Percentiles rank a stretch among this genome's conserved stretches.
Evolutionary conservation across 2,888 invertebrate genomes (phyloP).

Genomic region (Phyto melanocephala): DNA sequence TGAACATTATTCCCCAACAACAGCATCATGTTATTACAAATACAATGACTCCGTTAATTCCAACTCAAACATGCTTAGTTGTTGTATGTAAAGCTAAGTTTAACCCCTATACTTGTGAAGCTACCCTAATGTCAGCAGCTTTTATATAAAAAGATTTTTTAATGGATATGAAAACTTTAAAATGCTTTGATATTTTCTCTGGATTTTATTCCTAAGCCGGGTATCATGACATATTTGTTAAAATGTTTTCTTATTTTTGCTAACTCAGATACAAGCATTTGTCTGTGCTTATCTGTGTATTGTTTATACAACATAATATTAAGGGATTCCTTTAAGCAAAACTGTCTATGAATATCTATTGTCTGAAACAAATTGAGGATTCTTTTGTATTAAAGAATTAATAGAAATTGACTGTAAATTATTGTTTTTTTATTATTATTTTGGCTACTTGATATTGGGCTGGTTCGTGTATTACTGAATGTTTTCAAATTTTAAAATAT

Average conservation of each 20-base stretch:
- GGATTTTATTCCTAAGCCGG: conserved; percentile 34
- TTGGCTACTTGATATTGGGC: too few species aligned
- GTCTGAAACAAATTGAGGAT: conserved; percentile 25
- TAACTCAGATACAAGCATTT: conserved; percentile 16
- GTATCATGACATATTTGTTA: conserved; percentile 44
- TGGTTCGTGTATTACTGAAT: too few species aligned
- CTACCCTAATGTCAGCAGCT: neutral
- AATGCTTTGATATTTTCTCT: conserved; percentile 54
- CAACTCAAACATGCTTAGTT: neutral
- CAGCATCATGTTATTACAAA: conserved; percentile 8
- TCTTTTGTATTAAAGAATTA: conserved; percentile 34
- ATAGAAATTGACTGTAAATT: conserved; percentile 31
- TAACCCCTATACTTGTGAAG: conserved; percentile 4
- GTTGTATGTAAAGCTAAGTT: neutral
- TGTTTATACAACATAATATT: neutral
- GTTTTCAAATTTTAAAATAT: too few species aligned
- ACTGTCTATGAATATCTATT: neutral
- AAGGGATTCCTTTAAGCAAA: neutral
- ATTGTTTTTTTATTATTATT: neutral
- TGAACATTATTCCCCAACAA: conserved; percentile 25
- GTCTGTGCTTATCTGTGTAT: neutral
- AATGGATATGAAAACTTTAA: conserved; percentile 42
- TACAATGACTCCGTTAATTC: neutral
- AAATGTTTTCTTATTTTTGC: neutral
- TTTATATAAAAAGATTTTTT: conserved; percentile 24